Base-by-base conservation (phyloP, 2,888 invertebrate genomes). In the Amorpha juglandis region DNA sequence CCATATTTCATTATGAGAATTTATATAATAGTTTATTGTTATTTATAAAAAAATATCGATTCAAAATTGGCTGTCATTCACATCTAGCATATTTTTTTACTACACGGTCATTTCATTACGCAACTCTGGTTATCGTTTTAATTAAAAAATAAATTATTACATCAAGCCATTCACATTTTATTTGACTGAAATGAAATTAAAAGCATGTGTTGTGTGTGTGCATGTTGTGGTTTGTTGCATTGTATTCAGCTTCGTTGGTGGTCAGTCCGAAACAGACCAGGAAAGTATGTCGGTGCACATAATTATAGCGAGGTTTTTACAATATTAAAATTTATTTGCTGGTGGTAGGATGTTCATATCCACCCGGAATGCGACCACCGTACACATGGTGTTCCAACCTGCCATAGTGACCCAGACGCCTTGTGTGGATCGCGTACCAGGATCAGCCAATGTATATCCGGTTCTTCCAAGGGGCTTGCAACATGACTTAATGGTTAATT, bases 171-270 rank as follows among this genome's bases (percentile, higher is more conserved):
- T 74, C 70, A 75, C 70, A 71, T 63, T 67, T 69, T 67, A 69
- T 50, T 63, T 68, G 68, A 71, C 69, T 67, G 74, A 69, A 76
- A 82, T 82, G 75, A 71, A 81, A 78, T 77, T 80, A 77, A 76
- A 78, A 77, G 74, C 75, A 83, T 84, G 84, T 75, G 74, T 78
- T 80, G 81, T 71, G 53, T 65, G 67, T 69, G 71, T 75, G 64
- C 71, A 77, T 63, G 64, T 70, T 63, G 63, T 67, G 45, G 64
- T 71, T 63, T 73, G 68, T 69, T 74, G 67, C 68, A 65, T 71
- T 66, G 58, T 69, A 1, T 19, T 12, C 12, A 42, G 1, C 63
- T 65, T 68, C 63, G 70, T 69, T 63, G 19, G 27, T 6, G 65
- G 65, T 35, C 35, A 70, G 62, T 27, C 27, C 27, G 45, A 67